Conservation (phyloP, 2,797 vertebrate species). For the Urosaurus nigricauda region DNA sequence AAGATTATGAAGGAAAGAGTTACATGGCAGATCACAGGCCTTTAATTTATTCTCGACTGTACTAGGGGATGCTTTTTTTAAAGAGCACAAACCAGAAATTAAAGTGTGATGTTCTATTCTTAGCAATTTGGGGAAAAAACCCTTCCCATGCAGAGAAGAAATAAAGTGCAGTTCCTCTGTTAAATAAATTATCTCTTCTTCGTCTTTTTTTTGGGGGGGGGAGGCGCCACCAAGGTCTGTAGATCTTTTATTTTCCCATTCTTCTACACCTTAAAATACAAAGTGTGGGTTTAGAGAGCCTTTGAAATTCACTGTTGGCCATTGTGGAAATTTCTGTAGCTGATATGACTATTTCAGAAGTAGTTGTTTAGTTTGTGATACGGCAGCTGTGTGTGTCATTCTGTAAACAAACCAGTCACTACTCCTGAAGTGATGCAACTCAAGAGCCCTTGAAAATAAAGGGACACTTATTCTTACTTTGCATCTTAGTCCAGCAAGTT, state of each 20-base stretch:
- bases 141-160: not conserved
- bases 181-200: not conserved
- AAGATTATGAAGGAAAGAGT: slow-evolving; percentile 27
- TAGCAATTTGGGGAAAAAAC: not conserved
- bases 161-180: not conserved
- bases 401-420: not conserved
- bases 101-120: not conserved
- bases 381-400: not conserved
- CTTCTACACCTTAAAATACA: not conserved
- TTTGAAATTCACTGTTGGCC: not conserved
- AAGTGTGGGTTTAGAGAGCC: not conserved
- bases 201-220: not conserved
- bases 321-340: not conserved
- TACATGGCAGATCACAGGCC: not conserved
- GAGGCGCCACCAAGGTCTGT: not conserved
- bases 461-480: not conserved
- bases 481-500: not conserved
- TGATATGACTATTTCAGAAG: not conserved
- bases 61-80: not conserved
- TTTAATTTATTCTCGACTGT: slow-evolving; percentile 3
- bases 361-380: not conserved
- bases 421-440: not conserved
- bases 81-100: not conserved
- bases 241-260: not conserved
- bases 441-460: not conserved